These are phyloP conservation scores for Rhadina sibilatrix DNA, from an alignment of 2,113 vertebrate species.

Conservation along the genomic window DNA sequence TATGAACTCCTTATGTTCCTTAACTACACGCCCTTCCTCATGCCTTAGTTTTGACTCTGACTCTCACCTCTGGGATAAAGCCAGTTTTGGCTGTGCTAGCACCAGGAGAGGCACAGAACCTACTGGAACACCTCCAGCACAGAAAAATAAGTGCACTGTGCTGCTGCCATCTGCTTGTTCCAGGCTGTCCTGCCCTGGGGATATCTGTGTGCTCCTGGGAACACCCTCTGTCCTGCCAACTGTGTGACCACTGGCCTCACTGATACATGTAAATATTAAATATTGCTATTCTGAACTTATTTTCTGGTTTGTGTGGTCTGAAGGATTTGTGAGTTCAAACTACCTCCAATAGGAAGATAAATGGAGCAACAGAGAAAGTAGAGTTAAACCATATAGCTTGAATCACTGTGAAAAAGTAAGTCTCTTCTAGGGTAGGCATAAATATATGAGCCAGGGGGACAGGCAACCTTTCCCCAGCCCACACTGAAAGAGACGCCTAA, in stretches of 20 bases:
- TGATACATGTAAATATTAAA: constrained; percentile 37
- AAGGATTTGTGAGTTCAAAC: background rate
- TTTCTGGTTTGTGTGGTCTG: background rate
- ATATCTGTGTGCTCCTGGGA: background rate
- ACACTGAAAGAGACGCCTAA: background rate
- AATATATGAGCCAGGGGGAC: fast-evolving
- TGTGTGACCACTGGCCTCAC: background rate
- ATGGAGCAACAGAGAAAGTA: background rate
- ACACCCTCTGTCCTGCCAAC: background rate
- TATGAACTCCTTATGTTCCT: fast-evolving
- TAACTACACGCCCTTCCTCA: background rate
- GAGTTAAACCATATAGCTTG: background rate
- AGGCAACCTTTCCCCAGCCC: background rate
- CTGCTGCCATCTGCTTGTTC: background rate
- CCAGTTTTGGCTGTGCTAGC: background rate
- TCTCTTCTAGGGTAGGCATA: background rate
- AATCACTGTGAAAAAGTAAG: background rate
- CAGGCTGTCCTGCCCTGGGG: background rate
- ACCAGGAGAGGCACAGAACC: background rate
- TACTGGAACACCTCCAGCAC: background rate
- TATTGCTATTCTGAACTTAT: background rate
- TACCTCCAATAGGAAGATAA: background rate
- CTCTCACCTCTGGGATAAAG: background rate
- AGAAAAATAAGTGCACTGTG: background rate
- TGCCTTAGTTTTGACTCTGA: background rate